phyloP scores from a whole-genome alignment of 2,888 invertebrate genomes.

The Microplitis deprimator region DNA sequence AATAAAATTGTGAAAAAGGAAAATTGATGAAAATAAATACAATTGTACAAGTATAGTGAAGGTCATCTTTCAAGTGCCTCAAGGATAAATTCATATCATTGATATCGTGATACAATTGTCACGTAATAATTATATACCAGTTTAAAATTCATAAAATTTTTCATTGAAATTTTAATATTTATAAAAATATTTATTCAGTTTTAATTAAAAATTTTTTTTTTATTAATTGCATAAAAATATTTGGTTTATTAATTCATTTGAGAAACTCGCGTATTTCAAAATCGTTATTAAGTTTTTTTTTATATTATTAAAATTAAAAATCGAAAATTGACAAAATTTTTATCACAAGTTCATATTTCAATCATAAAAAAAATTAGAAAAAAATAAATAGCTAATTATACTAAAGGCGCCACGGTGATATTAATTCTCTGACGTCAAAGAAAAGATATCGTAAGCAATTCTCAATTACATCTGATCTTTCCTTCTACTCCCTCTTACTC shows the following conservation, averaged over 20 bases:
- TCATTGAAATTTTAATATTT: neutral
- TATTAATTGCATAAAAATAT: too few relatives aligned
- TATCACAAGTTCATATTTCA: too few relatives aligned
- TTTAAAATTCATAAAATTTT: neutral
- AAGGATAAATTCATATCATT: conserved; percentile 3
- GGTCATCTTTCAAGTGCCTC: neutral
- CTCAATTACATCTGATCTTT: neutral
- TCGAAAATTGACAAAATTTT: too few relatives aligned
- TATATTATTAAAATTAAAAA: too few relatives aligned
- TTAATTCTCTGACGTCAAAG: neutral
- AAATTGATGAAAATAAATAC: neutral
- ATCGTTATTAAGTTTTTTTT: too few relatives aligned
- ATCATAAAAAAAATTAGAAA: neutral
- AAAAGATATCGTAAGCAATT: neutral
- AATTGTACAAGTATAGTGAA: neutral
- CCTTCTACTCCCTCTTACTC: neutral
- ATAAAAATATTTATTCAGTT: neutral
- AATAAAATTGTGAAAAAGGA: neutral
- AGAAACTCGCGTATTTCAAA: too few relatives aligned
- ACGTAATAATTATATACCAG: neutral
- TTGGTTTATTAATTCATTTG: too few relatives aligned
- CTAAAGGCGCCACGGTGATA: neutral
- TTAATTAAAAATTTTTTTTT: neutral
- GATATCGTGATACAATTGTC: conserved; percentile 7
- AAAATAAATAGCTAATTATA: neutral